Percentiles rank a stretch among this genome's conserved stretches.
These are phyloP conservation scores for Cebus imitator DNA, from an alignment of 2,113 vertebrate species.

Conservation along the genomic window DNA sequence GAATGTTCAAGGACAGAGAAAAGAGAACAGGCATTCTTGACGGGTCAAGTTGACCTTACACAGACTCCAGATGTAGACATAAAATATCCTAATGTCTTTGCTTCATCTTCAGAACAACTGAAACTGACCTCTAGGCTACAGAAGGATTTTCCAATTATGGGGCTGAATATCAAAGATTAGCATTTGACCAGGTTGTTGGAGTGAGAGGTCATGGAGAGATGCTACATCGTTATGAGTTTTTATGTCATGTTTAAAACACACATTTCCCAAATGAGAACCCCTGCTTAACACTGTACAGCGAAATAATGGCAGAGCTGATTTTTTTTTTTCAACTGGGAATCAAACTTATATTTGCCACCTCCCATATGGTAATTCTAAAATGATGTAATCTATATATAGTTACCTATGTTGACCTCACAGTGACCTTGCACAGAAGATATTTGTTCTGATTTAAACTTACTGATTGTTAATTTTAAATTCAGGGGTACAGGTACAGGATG, in stretches of 20 bases:
- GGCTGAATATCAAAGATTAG: neutral
- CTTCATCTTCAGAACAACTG: neutral
- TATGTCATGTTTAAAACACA: neutral
- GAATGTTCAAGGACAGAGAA: neutral
- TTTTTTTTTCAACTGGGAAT: neutral
- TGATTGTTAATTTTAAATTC: neutral
- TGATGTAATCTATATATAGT: neutral
- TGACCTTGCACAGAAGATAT: neutral
- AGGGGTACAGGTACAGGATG: too few species aligned
- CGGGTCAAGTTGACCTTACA: neutral
- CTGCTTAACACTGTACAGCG: neutral
- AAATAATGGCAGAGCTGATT: neutral
- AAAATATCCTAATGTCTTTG: neutral
- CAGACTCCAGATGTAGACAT: neutral
- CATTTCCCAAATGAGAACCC: neutral
- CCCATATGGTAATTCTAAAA: neutral
- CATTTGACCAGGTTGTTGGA: neutral
- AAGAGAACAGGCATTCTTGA: neutral
- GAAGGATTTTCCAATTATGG: neutral
- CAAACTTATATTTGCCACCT: neutral
- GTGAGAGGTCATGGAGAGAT: neutral
- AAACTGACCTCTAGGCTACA: neutral
- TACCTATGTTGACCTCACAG: neutral
- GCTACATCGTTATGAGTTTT: neutral
- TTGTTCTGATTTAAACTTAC: neutral